Evolutionary conservation across 1,140 invertebrate species (phyloP).

Genomic region (Drosophila nigrodunni): DNA sequence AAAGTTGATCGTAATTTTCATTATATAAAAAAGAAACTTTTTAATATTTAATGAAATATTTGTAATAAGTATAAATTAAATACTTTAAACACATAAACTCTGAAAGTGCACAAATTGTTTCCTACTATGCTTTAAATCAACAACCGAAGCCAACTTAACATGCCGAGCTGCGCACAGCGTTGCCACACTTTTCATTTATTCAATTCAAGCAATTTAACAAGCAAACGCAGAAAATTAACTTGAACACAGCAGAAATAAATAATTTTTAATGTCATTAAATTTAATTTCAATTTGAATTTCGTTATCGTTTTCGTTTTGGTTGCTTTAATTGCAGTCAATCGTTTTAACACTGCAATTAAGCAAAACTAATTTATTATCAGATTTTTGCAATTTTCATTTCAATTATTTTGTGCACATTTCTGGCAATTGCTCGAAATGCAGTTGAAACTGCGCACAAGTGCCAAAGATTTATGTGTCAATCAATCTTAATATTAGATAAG

Average conservation of each 20-base stretch:
- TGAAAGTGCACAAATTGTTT: neutral
- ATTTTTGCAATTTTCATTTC: neutral
- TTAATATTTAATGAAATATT: too few relatives aligned
- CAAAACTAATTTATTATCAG: neutral
- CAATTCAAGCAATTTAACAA: too few relatives aligned
- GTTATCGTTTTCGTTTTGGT: neutral
- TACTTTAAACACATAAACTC: neutral
- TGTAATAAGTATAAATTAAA: too few relatives aligned
- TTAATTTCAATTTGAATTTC: neutral
- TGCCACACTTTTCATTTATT: too few relatives aligned
- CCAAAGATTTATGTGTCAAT: conserved; percentile 44
- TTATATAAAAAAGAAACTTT: neutral
- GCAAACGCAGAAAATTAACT: too few relatives aligned
- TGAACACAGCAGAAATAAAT: too few relatives aligned
- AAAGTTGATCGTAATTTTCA: too few relatives aligned
- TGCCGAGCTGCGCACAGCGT: too few relatives aligned
- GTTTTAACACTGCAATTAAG: too few relatives aligned
- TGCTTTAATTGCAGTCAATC: neutral
- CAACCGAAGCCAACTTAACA: neutral
- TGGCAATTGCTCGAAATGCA: neutral
- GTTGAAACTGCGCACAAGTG: conserved; percentile 1
- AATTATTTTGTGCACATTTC: neutral
- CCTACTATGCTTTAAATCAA: neutral
- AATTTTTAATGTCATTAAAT: neutral
- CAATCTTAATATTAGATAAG: conserved; percentile 73